Evolutionary conservation across 2,888 invertebrate species (phyloP), one percentile per base, ranked within the genome.

Genomic region (Lordiphosa fenestrarum): DNA sequence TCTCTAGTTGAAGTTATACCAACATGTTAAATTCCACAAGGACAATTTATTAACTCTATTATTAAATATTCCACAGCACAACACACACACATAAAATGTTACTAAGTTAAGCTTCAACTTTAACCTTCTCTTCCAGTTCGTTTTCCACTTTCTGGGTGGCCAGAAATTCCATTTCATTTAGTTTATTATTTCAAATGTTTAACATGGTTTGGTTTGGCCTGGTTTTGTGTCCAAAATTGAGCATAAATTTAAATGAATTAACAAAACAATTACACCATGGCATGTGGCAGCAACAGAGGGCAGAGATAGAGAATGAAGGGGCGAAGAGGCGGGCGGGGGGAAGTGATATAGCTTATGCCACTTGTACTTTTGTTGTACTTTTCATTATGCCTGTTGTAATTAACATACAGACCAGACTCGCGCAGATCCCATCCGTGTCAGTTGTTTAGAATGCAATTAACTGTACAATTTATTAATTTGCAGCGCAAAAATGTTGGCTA

Each of bases 191-290:
- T 50, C 21, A 64, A 67, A 77, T 73, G 75, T 66, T 71, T 66
- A 64, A 66, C 66, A 69, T 66, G 73, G 30, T 30, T 64, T 70
- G 66, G 65, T 50, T 4, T 55, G 54, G 56, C 60, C 61, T 41
- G 53, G 49, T 64, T 52, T 40, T 62, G 54, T 48, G 36, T n/a
- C 46, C 44, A 42, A 60, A 40, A 39, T 39, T 12, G 48, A 66
- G 68, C 83, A 75, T 77, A 77, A 77, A 83, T 82, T 84, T 73
- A 73, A 83, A 84, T 84, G 80, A 83, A 84, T 84, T 84, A 75
- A 77, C 83, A 80, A 80, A 73, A 73, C 80, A 83, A 77, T 83
- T 71, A 82, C 61, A 64, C 56, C 37, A 36, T 44, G 65, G 61
- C 54, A 59, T 63, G 30, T 30, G 30, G 30, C 57, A 50, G 56